These are phyloP conservation scores for Heliothis virescens DNA, from an alignment of 1,140 invertebrate species.

Conservation along the genomic window DNA sequence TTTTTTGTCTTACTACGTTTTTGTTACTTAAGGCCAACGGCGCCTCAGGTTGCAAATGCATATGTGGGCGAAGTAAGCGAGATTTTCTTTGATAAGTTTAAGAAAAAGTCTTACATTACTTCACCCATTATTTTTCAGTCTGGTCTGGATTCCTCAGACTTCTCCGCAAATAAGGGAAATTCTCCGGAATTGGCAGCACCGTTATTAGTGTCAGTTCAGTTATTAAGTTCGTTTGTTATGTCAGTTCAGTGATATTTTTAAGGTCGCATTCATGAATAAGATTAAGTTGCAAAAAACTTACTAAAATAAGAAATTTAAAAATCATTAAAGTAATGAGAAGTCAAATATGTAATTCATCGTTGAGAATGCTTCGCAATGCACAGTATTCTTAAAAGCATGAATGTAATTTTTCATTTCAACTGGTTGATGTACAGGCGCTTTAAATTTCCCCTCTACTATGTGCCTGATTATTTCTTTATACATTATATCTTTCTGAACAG, in stretches of 20 bases:
- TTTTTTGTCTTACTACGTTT: too few species aligned
- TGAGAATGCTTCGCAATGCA: conserved; percentile 89
- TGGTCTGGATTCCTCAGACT: too few species aligned
- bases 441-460: conserved; percentile 90
- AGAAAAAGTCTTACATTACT: too few species aligned
- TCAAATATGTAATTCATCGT: conserved; percentile 91
- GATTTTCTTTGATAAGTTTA: too few species aligned
- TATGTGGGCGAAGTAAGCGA: too few species aligned
- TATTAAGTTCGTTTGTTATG: too few species aligned
- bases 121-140: too few species aligned
- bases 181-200: too few species aligned
- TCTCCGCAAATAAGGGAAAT: too few species aligned
- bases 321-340: conserved; percentile 79
- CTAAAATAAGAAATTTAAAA: neutral
- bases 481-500: conserved; percentile 89
- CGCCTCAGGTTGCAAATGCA: too few species aligned
- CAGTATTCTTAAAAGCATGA: conserved; percentile 90
- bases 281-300: neutral
- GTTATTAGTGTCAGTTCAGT: too few species aligned
- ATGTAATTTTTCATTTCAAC: conserved; percentile 91
- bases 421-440: conserved; percentile 90
- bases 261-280: conserved; percentile 1
- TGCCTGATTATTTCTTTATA: conserved; percentile 90
- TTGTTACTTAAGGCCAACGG: too few species aligned
- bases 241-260: neutral